Evolutionary conservation across 1,140 invertebrate species (phyloP), one percentile per base, ranked within the genome.

Genomic region (Oryctes rhinoceros): DNA sequence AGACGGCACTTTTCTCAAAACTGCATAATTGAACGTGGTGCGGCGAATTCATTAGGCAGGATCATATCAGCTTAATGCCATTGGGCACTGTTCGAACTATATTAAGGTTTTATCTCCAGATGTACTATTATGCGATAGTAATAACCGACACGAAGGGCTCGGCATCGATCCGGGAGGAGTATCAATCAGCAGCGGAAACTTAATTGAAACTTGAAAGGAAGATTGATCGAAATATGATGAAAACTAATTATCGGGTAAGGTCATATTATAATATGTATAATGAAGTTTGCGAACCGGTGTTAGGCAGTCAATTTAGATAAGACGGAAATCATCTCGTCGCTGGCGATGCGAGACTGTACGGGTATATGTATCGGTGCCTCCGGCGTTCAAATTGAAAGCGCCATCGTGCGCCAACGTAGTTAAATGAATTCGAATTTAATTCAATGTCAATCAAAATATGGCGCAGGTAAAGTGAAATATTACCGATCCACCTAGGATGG

Each of bases 61-160:
- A n/a, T n/a, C n/a, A n/a, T n/a, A n/a, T n/a, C n/a, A n/a, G 82
- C 83, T 77, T 78, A 59, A 59, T 59, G 53, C 10, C n/a, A 18
- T 59, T 7, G 39, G 39, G 15, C 15, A n/a, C 65, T 24, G 24
- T 71, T 71, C n/a, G 65, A 20, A 35, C 65, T 30, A 7, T 24
- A 71, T 71, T 71, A 71, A 5, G 7, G n/a, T 71, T 71, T 71
- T n/a, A 37, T 71, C 65, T 71, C 20, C 24, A n/a, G 20, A 7
- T 15, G 6, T 71, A 71, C 15, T 59, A 59, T 18, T 18, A 4
- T 59, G 53, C 53, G 53, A 59, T 59, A 59, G 53, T 59, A 59
- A 24, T 71, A 71, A 71, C 65, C 35, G 15, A 71, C 65, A 37
- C 65, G 20, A 37, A 24, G 62, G 7, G 4, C 10, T 9, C 4